Evolutionary conservation across 2,113 vertebrate genomes (phyloP).

Genomic region (Sceloporus tristichus): DNA sequence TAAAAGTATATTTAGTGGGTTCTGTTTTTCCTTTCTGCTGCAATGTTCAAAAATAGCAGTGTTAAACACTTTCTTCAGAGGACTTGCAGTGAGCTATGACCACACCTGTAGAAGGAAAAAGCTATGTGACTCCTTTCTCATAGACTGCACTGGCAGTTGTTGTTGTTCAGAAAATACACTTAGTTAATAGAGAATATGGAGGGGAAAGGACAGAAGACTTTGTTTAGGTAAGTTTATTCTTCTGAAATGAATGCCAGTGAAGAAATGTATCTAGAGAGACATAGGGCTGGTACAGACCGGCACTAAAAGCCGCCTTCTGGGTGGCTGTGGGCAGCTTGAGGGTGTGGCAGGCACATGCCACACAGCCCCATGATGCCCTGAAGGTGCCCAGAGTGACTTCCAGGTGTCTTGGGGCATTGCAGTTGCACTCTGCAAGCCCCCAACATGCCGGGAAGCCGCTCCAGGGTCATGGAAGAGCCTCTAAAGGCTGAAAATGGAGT

Average conservation of each 20-base stretch:
- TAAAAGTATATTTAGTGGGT: conserved; percentile 41
- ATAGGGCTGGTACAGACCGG: background rate
- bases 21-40: background rate
- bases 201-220: conserved; percentile 11
- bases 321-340: no score
- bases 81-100: conserved; percentile 9
- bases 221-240: background rate
- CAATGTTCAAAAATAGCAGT: conserved; percentile 20
- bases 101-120: background rate
- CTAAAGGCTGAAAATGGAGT: no score
- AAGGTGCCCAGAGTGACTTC: no score
- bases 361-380: no score
- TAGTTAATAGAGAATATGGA: background rate
- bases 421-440: no score
- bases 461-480: no score
- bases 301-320: no score
- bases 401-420: no score
- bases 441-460: no score
- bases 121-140: background rate
- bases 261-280: background rate
- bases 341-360: no score
- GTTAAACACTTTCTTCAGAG: background rate
- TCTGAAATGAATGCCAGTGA: conserved; percentile 13
- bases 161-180: background rate
- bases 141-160: background rate